Percentiles rank a stretch among this genome's conserved stretches.
Evolutionary conservation across 2,888 invertebrate genomes (phyloP).

Genomic region (Drosophila mulleri): DNA sequence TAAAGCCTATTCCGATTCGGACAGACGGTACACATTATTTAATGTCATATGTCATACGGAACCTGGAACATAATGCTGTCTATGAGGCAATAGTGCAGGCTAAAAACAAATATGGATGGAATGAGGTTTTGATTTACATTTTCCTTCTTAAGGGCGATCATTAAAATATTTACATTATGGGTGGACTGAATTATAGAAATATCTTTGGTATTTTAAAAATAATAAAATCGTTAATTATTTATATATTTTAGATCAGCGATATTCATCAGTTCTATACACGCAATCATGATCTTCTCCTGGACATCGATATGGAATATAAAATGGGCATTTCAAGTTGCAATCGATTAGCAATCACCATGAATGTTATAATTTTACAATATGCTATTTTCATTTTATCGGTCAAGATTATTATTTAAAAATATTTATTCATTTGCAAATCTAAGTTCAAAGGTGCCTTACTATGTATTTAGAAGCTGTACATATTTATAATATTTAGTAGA

Average conservation of each 20-base stretch:
- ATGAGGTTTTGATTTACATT: constrained; percentile 86
- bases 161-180: neutral
- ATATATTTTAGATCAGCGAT: constrained; percentile 87
- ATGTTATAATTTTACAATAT: constrained; percentile 32
- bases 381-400: constrained; percentile 37
- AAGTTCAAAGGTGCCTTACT: constrained; percentile 75
- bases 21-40: constrained; percentile 85
- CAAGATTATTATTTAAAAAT: constrained; percentile 56
- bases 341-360: constrained; percentile 28
- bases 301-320: constrained; percentile 85
- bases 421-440: constrained; percentile 49
- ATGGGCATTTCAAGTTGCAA: constrained; percentile 82
- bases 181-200: neutral
- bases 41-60: constrained; percentile 88
- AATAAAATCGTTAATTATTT: neutral
- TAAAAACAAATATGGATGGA: constrained; percentile 91
- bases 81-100: constrained; percentile 91
- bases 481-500: constrained; percentile 47
- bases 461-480: constrained; percentile 69
- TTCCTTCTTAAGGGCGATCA: neutral
- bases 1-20: constrained; percentile 84
- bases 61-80: constrained; percentile 88
- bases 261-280: constrained; percentile 90
- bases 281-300: constrained; percentile 86
- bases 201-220: neutral